Conservation (phyloP, 2,113 vertebrate species). For the Clarias batrachus region DNA sequence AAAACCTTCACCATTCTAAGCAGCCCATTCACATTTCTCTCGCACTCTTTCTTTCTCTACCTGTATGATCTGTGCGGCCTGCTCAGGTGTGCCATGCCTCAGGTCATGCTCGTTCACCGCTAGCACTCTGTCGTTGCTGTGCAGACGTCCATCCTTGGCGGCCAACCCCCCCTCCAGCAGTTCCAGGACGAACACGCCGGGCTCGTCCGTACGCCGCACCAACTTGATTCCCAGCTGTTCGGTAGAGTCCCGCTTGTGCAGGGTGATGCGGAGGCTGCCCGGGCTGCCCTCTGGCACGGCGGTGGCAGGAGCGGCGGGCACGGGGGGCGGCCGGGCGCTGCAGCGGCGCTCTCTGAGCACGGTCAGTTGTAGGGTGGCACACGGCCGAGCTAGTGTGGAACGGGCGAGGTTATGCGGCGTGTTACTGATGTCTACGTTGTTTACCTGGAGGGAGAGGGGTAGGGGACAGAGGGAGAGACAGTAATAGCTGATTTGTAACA, state of each 20-base stretch:
- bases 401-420: constrained; percentile 91
- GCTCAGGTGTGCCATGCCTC: constrained; percentile 91
- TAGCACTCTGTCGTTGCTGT: constrained; percentile 89
- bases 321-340: constrained; percentile 71
- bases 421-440: constrained; percentile 94
- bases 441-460: constrained; percentile 75
- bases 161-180: constrained; percentile 92
- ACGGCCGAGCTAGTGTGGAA: constrained; percentile 86
- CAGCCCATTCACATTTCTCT: background rate
- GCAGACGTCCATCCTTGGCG: constrained; percentile 88
- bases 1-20: too few relatives aligned
- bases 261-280: constrained; percentile 82
- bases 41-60: constrained; percentile 62
- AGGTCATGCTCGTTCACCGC: constrained; percentile 94
- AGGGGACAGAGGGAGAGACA: background rate
- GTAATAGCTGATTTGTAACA: background rate
- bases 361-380: constrained; percentile 85
- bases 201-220: constrained; percentile 90
- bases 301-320: constrained; percentile 65
- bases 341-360: constrained; percentile 91
- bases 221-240: constrained; percentile 98
- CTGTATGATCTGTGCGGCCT: constrained; percentile 97
- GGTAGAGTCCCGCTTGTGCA: constrained; percentile 86
- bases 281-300: constrained; percentile 78
- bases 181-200: constrained; percentile 92